These are phyloP conservation scores for Potamilus streckersoni DNA, from an alignment of 1,140 invertebrate genomes.

Conservation along the genomic window DNA sequence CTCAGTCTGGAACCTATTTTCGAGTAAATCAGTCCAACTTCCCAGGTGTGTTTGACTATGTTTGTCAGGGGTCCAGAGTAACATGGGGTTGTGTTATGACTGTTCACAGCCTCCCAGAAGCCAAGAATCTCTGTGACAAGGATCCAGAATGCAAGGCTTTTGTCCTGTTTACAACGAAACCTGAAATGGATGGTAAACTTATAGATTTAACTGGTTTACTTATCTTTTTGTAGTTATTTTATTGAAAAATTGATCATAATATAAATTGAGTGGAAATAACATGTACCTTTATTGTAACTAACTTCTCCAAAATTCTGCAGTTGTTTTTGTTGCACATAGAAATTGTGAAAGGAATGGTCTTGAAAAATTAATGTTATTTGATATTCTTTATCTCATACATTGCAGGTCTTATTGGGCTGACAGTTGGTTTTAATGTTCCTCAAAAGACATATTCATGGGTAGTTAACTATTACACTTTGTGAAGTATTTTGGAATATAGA, in stretches of 20 bases:
- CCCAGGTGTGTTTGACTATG: slow-evolving; percentile 44
- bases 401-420: too few relatives aligned
- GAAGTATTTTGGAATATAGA: too few relatives aligned
- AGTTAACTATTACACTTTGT: too few relatives aligned
- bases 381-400: too few relatives aligned
- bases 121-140: slow-evolving; percentile 31
- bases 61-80: slow-evolving; percentile 41
- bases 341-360: too few relatives aligned
- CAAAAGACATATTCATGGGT: too few relatives aligned
- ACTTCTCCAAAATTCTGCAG: too few relatives aligned
- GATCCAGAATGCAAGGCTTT: slow-evolving; percentile 36
- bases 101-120: slow-evolving; percentile 31
- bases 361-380: too few relatives aligned
- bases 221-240: background rate
- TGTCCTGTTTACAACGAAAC: slow-evolving; percentile 36
- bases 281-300: too few relatives aligned
- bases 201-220: background rate
- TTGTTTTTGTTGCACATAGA: too few relatives aligned
- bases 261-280: too few relatives aligned
- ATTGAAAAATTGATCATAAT: background rate
- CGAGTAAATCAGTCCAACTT: slow-evolving; percentile 37
- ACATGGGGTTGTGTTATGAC: slow-evolving; percentile 51
- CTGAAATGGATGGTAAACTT: slow-evolving; percentile 43
- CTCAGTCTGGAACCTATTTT: slow-evolving; percentile 10
- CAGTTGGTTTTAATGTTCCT: too few relatives aligned